Percentiles rank a stretch among this genome's conserved stretches.
phyloP scores from a whole-genome alignment of 1,140 invertebrate species.

The Drosophila suzukii region DNA sequence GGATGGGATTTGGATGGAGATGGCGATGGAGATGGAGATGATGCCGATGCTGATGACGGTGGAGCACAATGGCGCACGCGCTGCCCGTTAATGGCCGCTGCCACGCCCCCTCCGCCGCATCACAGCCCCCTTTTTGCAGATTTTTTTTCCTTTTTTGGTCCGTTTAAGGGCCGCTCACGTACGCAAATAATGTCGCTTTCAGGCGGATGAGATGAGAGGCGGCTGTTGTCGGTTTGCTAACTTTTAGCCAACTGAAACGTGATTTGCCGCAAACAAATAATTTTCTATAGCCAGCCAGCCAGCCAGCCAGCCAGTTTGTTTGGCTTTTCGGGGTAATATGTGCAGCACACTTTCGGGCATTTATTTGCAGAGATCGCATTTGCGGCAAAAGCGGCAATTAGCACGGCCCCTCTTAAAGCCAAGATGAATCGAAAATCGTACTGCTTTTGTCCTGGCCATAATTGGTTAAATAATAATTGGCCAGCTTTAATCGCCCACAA shows the following conservation, averaged over 20 bases:
- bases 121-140: not conserved
- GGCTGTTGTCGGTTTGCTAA: constrained; percentile 56
- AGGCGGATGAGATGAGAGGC: constrained; percentile 38
- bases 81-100: constrained; percentile 55
- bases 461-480: constrained; percentile 29
- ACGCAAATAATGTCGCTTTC: constrained; percentile 62
- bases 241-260: constrained; percentile 62
- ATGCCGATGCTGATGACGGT: constrained; percentile 21
- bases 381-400: constrained; percentile 46
- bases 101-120: constrained; percentile 5
- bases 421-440: constrained; percentile 26
- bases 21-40: not conserved
- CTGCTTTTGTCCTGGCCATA: not conserved
- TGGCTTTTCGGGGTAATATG: constrained; percentile 18
- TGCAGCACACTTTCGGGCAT: constrained; percentile 40
- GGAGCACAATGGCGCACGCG: constrained; percentile 56
- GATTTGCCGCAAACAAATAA: constrained; percentile 64
- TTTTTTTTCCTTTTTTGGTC: constrained; percentile 8
- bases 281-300: constrained; percentile 27
- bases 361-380: constrained; percentile 48
- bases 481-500: not conserved
- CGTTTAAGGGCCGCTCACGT: constrained; percentile 55
- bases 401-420: constrained; percentile 31
- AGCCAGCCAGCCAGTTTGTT: constrained; percentile 34
- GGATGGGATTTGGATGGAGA: not conserved